phyloP scores from a whole-genome alignment of 2,113 vertebrate species.

The Conger conger region DNA sequence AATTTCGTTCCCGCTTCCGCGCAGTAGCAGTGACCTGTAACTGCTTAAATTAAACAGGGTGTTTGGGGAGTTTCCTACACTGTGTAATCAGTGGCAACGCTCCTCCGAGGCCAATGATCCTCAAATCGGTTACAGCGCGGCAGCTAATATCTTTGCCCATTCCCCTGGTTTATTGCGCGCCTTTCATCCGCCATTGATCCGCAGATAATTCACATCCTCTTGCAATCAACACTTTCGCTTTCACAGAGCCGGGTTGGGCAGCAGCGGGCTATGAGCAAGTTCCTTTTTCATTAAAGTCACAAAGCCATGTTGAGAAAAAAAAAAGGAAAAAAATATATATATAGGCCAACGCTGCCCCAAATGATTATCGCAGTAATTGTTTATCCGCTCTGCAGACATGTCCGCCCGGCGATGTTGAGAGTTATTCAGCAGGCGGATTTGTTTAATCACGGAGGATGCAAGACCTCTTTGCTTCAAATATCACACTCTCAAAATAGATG shows the following conservation, averaged over 20 bases:
- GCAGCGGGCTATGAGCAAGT: conserved; percentile 23
- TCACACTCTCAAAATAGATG: not conserved
- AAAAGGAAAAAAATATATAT: too few species aligned
- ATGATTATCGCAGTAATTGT: not conserved
- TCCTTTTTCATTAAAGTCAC: conserved; percentile 35
- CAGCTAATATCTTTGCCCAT: conserved; percentile 44
- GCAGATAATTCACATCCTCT: conserved; percentile 17
- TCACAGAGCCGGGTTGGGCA: not conserved
- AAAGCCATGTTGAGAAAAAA: conserved; percentile 18
- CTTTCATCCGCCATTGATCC: conserved; percentile 9
- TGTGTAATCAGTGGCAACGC: conserved; percentile 52
- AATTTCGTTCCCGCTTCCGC: conserved; percentile 40
- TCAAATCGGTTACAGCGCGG: conserved; percentile 19
- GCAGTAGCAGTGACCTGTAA: conserved; percentile 53
- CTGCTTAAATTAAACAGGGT: conserved; percentile 65
- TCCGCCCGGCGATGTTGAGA: not conserved
- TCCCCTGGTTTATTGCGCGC: conserved; percentile 46
- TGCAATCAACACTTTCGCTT: conserved; percentile 34
- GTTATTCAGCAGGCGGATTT: not conserved
- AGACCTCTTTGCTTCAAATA: not conserved
- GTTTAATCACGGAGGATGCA: not conserved
- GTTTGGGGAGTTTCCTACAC: conserved; percentile 52
- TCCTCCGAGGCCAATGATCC: conserved; percentile 44
- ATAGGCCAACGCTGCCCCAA: not conserved
- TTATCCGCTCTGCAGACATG: not conserved